Evolutionary conservation across 30 jellyfish, hydroid and myxozoan genomes (phyloP).

Genomic region (Aurelia sp.): DNA sequence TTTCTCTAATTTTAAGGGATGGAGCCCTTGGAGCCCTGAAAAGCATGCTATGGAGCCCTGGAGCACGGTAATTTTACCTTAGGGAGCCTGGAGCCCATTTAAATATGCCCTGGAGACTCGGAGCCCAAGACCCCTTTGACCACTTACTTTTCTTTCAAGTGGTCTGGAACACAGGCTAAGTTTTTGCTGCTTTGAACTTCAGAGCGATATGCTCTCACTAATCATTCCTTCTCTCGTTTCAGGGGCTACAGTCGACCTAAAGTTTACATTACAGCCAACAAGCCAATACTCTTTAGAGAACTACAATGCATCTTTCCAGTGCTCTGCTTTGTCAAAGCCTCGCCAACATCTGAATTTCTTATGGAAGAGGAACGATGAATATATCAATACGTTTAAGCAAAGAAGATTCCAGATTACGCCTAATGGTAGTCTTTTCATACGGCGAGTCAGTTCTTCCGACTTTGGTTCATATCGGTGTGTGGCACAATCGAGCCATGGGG

Average conservation of each 20-base stretch:
- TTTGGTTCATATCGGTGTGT: slow-evolving; percentile 52
- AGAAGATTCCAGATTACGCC: neutral
- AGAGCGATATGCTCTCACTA: neutral
- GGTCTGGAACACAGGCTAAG: too few relatives aligned
- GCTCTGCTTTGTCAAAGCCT: slow-evolving; percentile 16
- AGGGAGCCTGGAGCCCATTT: too few relatives aligned
- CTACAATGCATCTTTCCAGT: neutral
- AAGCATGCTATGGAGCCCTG: too few relatives aligned
- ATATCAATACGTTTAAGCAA: neutral
- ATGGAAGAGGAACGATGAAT: slow-evolving; percentile 39
- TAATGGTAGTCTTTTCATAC: slow-evolving; percentile 11
- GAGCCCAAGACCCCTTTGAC: too few relatives aligned
- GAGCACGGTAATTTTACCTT: too few relatives aligned
- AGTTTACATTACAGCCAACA: slow-evolving; percentile 20
- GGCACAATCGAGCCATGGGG: slow-evolving; percentile 50
- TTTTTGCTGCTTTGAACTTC: too few relatives aligned
- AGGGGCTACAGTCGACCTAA: slow-evolving; percentile 4
- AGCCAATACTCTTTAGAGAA: neutral
- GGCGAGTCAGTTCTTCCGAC: neutral
- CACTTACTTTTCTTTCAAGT: too few relatives aligned
- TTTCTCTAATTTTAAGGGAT: too few relatives aligned
- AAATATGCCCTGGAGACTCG: too few relatives aligned
- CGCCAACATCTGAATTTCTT: neutral
- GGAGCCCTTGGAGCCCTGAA: too few relatives aligned
- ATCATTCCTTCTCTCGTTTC: neutral